Evolutionary conservation across 2,797 vertebrate genomes (phyloP).

Genomic region (Gastrophryne carolinensis): DNA sequence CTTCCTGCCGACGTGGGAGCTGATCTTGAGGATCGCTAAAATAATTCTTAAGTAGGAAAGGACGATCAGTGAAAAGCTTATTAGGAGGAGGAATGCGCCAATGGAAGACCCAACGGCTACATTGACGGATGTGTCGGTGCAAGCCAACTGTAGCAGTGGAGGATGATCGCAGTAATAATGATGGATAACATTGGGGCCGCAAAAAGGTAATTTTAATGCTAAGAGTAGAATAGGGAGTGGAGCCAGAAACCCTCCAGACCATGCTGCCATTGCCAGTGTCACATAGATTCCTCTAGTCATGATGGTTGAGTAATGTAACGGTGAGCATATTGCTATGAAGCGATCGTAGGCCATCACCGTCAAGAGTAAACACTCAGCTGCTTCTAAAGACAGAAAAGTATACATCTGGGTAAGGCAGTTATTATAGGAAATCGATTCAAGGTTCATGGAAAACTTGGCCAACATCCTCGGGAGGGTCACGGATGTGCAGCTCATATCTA

Average conservation of each 20-base stretch:
- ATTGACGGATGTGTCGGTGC: slow-evolving; percentile 15
- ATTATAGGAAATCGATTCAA: not conserved
- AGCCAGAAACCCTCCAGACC: not conserved
- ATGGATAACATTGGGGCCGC: slow-evolving; percentile 13
- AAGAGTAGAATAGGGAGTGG: not conserved
- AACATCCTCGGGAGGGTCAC: slow-evolving; percentile 39
- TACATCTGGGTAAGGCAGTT: slow-evolving; percentile 22
- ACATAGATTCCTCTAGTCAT: slow-evolving; percentile 1
- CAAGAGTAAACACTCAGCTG: slow-evolving; percentile 10
- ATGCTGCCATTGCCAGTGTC: not conserved
- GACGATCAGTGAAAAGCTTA: not conserved
- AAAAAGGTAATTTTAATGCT: slow-evolving; percentile 27
- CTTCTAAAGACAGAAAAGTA: slow-evolving; percentile 2
- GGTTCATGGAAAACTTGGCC: slow-evolving; percentile 1
- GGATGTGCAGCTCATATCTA: slow-evolving; percentile 18
- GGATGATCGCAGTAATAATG: slow-evolving; percentile 39
- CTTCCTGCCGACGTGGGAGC: slow-evolving; percentile 43
- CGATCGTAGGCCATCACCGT: slow-evolving; percentile 19
- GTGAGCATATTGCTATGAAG: slow-evolving; percentile 21
- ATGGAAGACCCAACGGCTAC: slow-evolving; percentile 9
- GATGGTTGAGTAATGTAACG: slow-evolving; percentile 1
- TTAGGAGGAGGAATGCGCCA: not conserved
- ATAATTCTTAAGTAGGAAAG: slow-evolving; percentile 29
- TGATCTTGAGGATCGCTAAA: slow-evolving; percentile 38
- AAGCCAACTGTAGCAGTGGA: slow-evolving; percentile 26